These are phyloP conservation scores for Stegophylla sp. DNA, from an alignment of 2,888 invertebrate species.

Conservation along the genomic window DNA sequence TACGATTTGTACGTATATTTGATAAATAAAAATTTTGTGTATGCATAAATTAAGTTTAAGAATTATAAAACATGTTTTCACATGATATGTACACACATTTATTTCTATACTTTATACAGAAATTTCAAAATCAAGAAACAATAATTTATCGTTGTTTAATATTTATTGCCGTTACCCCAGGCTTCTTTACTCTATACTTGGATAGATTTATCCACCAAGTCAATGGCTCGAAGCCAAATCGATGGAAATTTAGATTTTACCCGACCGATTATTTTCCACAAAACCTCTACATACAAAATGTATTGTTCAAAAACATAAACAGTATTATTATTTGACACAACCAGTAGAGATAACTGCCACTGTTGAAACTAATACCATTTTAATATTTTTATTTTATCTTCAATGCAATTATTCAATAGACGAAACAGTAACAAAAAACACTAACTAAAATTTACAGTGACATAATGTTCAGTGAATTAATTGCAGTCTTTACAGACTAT, in stretches of 20 bases:
- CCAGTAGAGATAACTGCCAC: neutral
- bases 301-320: conserved; percentile 21
- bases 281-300: neutral
- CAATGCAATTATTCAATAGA: neutral
- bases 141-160: conserved; percentile 26
- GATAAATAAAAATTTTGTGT: too few relatives aligned
- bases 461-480: neutral
- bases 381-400: neutral
- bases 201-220: neutral
- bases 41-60: too few relatives aligned
- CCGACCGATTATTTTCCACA: conserved; percentile 18
- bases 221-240: conserved; percentile 26
- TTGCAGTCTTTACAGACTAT: neutral
- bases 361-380: neutral
- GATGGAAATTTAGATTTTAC: conserved; percentile 20
- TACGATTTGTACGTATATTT: too few relatives aligned
- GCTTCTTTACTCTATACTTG: neutral
- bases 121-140: conserved; percentile 12
- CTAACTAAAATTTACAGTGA: too few relatives aligned
- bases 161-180: neutral
- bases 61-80: too few relatives aligned
- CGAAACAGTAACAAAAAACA: neutral
- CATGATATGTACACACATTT: too few relatives aligned
- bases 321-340: conserved; percentile 24
- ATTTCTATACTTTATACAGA: too few relatives aligned